Evolutionary conservation across 2,797 vertebrate species (phyloP), one percentile per base, ranked within the genome.

Genomic region (Percopsis omiscomaycus): DNA sequence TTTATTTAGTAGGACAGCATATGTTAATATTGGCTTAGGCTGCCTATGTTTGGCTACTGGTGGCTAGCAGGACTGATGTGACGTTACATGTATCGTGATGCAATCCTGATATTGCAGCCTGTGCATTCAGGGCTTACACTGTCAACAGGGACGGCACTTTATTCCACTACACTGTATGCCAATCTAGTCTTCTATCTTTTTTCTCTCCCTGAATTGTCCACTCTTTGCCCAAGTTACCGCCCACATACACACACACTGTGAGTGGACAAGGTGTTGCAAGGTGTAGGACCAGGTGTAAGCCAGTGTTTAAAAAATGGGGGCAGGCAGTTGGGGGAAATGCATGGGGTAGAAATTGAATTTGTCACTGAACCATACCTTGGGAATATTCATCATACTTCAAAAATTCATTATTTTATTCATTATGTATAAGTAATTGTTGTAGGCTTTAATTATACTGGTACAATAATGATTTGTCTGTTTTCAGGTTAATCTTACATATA

Each of bases 1-100:
- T 91, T 92, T 91, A 91, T 93, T 93, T 93, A 91, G 90, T 88
- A 83, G 51, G 83, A 85, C 68, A 83, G 90, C 89, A 91, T 91
- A 91, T 91, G 91, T 90, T 90, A 83, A 81, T 78, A 74, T 91
- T 91, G 89, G 91, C 89, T 88, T 86, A 87, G 82, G 68, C 84
- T 71, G 73, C 77, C 77, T 78, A 83, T 88, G 75, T 84, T 88
- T 84, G 86, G 86, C 83, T 77, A 84, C 62, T 82, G 73, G 66
- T 82, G 81, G 84, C 82, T 79, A 54, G 51, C 61, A 70, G 71
- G 68, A 75, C 53, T 79, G 66, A 69, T 80, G 71, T 82, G 75
- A 87, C 63, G 61, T 57, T 71, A 83, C 61, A 83, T 57, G 68
- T 82, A 78, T 83, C 78, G 79, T 86, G 73, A 75, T 83, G 68